A percentile compares a stretch with the other conserved stretches of the same genome.
These are phyloP conservation scores for Macaria liturata DNA, from an alignment of 2,888 invertebrate genomes.

Conservation along the genomic window DNA sequence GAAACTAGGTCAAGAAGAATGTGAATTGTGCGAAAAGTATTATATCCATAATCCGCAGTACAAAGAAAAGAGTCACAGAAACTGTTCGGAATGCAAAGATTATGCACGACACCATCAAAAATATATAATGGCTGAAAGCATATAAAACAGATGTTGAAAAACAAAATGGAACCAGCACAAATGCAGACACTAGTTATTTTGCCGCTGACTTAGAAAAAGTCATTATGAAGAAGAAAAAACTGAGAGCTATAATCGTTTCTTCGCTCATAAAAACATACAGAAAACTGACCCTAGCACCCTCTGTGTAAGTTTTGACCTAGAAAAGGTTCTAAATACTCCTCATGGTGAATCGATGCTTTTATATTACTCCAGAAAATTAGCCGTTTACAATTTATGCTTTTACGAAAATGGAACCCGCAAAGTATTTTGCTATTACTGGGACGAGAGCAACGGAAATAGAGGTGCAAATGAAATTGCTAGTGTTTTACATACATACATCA, in stretches of 20 bases:
- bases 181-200: neutral
- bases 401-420: no score
- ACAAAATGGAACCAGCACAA: neutral
- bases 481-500: neutral
- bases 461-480: slow-evolving; percentile 5
- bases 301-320: slow-evolving; percentile 17
- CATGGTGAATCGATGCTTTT: slow-evolving; percentile 18
- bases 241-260: slow-evolving; percentile 9
- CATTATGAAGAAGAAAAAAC: slow-evolving; percentile 15
- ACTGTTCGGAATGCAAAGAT: no score
- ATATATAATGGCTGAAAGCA: neutral
- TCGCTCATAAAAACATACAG: slow-evolving; percentile 15
- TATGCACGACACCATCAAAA: neutral
- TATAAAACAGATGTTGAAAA: slow-evolving; percentile 1
- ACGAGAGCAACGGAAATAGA: no score
- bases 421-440: no score
- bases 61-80: neutral
- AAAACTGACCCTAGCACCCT: slow-evolving; percentile 17
- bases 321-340: slow-evolving; percentile 21
- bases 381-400: slow-evolving; percentile 10
- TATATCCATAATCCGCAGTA: neutral
- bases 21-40: neutral
- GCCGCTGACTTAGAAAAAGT: no score
- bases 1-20: slow-evolving; percentile 1
- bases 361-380: slow-evolving; percentile 23